Conservation (phyloP, 2,113 vertebrate genomes). For the Thalassarche chlororhynchos region DNA sequence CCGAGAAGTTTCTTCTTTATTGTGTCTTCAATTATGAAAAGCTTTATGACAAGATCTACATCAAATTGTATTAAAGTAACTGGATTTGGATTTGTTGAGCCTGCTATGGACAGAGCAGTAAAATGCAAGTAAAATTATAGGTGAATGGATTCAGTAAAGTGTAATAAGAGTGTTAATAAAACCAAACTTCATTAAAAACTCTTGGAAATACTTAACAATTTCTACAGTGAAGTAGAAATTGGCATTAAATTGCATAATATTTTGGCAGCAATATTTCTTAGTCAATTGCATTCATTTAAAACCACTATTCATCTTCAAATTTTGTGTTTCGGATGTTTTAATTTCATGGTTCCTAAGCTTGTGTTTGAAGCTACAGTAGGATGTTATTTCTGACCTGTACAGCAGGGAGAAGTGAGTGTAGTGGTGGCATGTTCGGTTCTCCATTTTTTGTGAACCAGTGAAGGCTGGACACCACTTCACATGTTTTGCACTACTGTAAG, state of each 20-base stretch:
- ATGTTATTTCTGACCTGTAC: background rate
- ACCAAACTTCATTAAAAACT: background rate
- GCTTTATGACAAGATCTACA: background rate
- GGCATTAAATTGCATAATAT: background rate
- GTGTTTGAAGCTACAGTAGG: background rate
- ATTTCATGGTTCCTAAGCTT: background rate
- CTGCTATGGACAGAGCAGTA: background rate
- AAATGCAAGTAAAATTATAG: background rate
- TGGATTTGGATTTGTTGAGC: background rate
- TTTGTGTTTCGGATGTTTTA: background rate
- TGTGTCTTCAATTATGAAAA: background rate
- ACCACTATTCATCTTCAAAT: background rate
- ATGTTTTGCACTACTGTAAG: background rate
- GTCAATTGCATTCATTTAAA: background rate
- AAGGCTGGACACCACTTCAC: background rate
- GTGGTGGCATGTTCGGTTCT: fast-evolving
- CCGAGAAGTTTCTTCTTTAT: background rate
- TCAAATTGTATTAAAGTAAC: background rate
- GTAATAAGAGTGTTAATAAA: background rate
- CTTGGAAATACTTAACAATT: background rate
- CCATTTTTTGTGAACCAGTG: background rate
- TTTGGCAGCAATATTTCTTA: background rate
- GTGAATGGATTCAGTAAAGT: background rate
- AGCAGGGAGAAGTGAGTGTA: background rate
- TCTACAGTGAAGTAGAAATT: background rate